Percentiles rank a stretch among this genome's conserved stretches.
These are phyloP conservation scores for Caenorhabditis japonica DNA, from an alignment of 2,888 invertebrate genomes.

Conservation along the genomic window DNA sequence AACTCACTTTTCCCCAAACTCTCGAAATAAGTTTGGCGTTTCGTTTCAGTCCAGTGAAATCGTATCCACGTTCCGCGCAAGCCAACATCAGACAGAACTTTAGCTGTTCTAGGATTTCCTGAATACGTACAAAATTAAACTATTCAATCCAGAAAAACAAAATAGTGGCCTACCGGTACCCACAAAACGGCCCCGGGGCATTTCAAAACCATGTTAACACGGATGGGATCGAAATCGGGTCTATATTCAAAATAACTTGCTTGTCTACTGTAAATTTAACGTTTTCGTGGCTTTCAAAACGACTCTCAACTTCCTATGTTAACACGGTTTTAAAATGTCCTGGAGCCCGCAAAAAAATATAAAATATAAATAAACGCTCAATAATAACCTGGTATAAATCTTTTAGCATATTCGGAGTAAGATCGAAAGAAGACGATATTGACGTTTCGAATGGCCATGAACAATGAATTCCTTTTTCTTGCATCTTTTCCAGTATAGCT, in stretches of 20 bases:
- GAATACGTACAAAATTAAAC: not conserved
- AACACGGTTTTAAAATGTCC: too few species aligned
- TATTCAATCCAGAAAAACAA: not conserved
- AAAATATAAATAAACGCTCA: not conserved
- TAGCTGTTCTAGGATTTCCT: conserved; percentile 8
- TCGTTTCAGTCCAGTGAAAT: not conserved
- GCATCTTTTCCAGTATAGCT: conserved; percentile 1
- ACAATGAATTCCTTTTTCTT: not conserved
- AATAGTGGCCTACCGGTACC: too few species aligned
- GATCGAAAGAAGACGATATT: too few species aligned
- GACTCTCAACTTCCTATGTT: too few species aligned
- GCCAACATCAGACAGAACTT: conserved; percentile 19
- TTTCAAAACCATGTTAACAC: too few species aligned
- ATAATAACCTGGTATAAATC: conserved; percentile 1
- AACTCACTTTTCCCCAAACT: not conserved
- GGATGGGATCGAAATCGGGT: too few species aligned
- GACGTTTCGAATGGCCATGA: conserved; percentile 22
- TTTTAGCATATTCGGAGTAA: too few species aligned
- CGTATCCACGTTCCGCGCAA: conserved; percentile 26
- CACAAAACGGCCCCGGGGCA: too few species aligned
- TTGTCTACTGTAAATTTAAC: too few species aligned
- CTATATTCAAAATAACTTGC: too few species aligned
- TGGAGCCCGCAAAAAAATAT: too few species aligned
- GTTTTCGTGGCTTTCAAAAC: too few species aligned
- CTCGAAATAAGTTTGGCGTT: not conserved